phyloP scores from a whole-genome alignment of 2,888 invertebrate genomes.

The Bursaphelenchus okinawaensis region DNA sequence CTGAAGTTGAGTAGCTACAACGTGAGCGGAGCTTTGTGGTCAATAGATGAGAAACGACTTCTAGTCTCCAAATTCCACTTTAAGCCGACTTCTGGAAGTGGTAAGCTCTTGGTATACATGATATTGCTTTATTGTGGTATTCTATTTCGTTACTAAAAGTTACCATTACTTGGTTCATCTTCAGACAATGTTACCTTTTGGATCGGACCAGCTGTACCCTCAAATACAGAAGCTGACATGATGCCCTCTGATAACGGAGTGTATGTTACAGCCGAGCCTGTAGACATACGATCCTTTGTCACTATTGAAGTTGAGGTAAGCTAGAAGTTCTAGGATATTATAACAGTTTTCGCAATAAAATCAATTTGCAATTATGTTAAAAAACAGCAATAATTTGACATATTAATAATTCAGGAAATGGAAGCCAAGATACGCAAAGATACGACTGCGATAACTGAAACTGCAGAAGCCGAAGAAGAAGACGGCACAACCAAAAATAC shows the following conservation, averaged over 20 bases:
- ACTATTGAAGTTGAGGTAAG: slow-evolving; percentile 27
- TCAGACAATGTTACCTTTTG: slow-evolving; percentile 57
- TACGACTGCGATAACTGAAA: not conserved
- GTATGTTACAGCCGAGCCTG: slow-evolving; percentile 45
- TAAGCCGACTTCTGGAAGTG: slow-evolving; percentile 39
- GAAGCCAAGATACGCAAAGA: slow-evolving; percentile 9
- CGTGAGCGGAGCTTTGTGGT: slow-evolving; percentile 48
- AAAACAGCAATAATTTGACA: no score
- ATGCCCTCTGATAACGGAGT: slow-evolving; percentile 54
- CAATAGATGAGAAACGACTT: slow-evolving; percentile 46
- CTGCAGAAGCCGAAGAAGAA: slow-evolving; percentile 15
- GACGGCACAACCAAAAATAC: slow-evolving; percentile 1
- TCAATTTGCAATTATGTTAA: no score
- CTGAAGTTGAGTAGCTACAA: slow-evolving; percentile 12
- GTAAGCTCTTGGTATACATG: no score
- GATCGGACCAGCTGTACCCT: slow-evolving; percentile 48
- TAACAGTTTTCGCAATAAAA: no score
- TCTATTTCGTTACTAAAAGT: no score
- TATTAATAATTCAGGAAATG: not conserved
- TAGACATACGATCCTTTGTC: slow-evolving; percentile 45
- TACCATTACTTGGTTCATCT: not conserved
- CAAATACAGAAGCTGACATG: slow-evolving; percentile 40
- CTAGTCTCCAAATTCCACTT: slow-evolving; percentile 55
- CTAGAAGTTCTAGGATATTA: not conserved
- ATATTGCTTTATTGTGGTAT: no score